These are phyloP conservation scores for Caenorhabditis doughertyi DNA, from an alignment of 2,888 invertebrate genomes.

Conservation along the genomic window DNA sequence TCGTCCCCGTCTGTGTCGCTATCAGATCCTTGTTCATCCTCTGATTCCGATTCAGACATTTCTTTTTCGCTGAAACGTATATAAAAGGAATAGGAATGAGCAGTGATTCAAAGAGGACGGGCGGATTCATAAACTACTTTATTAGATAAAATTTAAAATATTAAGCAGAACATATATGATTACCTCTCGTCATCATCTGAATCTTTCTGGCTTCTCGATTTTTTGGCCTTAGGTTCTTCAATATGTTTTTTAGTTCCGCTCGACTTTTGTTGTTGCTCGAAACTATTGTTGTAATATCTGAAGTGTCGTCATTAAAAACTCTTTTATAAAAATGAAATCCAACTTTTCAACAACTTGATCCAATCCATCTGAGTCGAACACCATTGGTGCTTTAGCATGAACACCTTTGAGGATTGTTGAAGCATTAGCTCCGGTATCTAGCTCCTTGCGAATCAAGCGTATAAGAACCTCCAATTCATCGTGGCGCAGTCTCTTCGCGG, in stretches of 20 bases:
- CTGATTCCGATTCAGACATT: constrained; percentile 49
- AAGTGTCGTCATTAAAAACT: neutral
- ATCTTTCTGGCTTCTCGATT: constrained; percentile 28
- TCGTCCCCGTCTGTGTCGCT: constrained; percentile 39
- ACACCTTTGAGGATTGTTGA: constrained; percentile 89
- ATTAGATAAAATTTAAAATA: neutral
- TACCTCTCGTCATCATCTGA: constrained; percentile 59
- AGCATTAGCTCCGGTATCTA: constrained; percentile 90
- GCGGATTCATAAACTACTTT: neutral
- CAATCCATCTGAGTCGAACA: constrained; percentile 85
- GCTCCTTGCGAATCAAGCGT: constrained; percentile 92
- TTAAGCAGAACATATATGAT: neutral
- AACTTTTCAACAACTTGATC: constrained; percentile 64
- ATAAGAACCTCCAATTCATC: constrained; percentile 92
- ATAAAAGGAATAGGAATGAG: neutral
- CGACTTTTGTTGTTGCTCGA: constrained; percentile 80
- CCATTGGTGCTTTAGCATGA: constrained; percentile 91
- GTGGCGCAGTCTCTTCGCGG: constrained; percentile 89
- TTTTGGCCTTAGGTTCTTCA: constrained; percentile 34
- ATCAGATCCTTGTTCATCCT: constrained; percentile 30
- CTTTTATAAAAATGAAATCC: neutral
- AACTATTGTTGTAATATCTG: constrained; percentile 71
- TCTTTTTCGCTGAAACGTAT: constrained; percentile 50
- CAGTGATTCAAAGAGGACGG: neutral
- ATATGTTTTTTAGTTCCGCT: constrained; percentile 73